Evolutionary conservation across 2,113 vertebrate genomes (phyloP), one percentile per base, ranked within the genome.

Genomic region (Pardalotus punctatus): DNA sequence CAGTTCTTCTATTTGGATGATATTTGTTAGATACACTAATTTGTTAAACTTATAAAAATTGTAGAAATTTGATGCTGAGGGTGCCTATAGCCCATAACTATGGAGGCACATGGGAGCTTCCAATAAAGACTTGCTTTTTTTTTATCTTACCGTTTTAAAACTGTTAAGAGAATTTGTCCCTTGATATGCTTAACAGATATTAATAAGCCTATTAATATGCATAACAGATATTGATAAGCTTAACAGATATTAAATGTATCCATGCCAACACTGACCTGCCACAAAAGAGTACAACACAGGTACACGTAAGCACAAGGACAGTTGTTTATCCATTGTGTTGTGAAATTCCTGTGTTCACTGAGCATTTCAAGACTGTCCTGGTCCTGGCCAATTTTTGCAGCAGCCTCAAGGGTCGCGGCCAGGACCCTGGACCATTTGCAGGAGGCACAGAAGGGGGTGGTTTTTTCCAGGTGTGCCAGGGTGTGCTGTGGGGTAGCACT

Each of bases 261-360:
- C 29, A 50, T 16, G 22, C 2, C 65, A 57, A 29, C 29, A 51
- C 4, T 10, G 3, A 61, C 28, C 4, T 23, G 4, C 38, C 20
- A 42, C 25, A 28, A 42, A 33, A 25, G 25, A 74, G 27, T n/a
- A 9, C 0, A 48, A 22, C 6, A 20, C 10, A 51, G 0, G 7
- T 7, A 57, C 12, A n/a, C 0, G 0, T 11, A 29, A 71, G 4
- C 4, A 19, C 3, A 12, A 33, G 7, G 16, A 4, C 14, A 40
- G 8, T 22, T 7, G 12, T 64, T 72, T 7, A 8, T 8, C 47
- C 20, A 5, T 47, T 43, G 5, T 8, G 11, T 12, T 5, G 18
- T 50, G 6, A n/a, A 57, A 73, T 25, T 76, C 12, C 13, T 33
- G 2, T 27, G 15, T 60, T 61, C 9, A 21, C 24, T 8, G 10